These are phyloP conservation scores for Gibbula magus DNA, from an alignment of 2,888 invertebrate species.

Conservation along the genomic window DNA sequence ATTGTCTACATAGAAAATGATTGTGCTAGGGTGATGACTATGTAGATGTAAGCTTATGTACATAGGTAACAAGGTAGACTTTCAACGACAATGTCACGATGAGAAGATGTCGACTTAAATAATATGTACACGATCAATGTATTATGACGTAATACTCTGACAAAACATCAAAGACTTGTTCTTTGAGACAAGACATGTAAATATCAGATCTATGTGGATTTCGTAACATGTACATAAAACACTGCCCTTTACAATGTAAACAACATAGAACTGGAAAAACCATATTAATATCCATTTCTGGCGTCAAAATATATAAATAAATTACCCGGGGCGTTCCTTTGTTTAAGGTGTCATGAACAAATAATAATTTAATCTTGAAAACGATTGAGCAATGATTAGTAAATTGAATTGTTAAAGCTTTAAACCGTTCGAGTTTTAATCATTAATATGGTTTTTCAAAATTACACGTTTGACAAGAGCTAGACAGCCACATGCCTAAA, in stretches of 20 bases:
- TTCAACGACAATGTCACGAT: background rate
- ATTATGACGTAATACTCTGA: background rate
- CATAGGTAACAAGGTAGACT: background rate
- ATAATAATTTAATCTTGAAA: too few relatives aligned
- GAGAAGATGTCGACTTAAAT: background rate
- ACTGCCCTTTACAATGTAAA: too few relatives aligned
- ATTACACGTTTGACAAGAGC: too few relatives aligned
- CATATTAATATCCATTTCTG: too few relatives aligned
- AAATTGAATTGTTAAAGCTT: too few relatives aligned
- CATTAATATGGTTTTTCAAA: too few relatives aligned
- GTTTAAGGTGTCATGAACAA: too few relatives aligned
- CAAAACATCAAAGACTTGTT: conserved; percentile 7
- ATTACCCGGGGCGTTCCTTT: too few relatives aligned
- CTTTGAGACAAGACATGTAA: background rate
- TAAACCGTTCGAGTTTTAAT: too few relatives aligned
- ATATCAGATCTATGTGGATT: conserved; percentile 12
- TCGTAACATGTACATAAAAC: background rate
- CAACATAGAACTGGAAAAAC: too few relatives aligned
- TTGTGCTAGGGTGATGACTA: background rate
- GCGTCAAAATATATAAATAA: too few relatives aligned
- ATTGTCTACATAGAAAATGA: background rate
- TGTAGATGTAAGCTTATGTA: background rate
- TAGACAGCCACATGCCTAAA: background rate
- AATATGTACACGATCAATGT: background rate
- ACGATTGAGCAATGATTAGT: too few relatives aligned